Evolutionary conservation across 35 echinoderm and acorn worm genomes (phyloP), one percentile per base, ranked within the genome.

Genomic region (Apostichopus parvimensis): DNA sequence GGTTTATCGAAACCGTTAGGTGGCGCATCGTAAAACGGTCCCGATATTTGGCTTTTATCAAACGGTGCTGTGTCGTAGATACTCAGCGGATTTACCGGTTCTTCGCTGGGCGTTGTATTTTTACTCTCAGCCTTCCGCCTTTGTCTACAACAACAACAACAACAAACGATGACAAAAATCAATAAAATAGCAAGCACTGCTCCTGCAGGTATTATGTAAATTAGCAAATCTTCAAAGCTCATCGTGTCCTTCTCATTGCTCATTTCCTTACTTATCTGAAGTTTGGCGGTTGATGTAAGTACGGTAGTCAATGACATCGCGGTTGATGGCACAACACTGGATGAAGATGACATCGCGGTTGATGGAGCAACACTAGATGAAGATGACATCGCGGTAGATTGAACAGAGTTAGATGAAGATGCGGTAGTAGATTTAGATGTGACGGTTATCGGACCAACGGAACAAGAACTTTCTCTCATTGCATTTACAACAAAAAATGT

Each of bases 151-250:
- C 80, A 83, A 18, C 80, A 83, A 6, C 5, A 57, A 23, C 80
- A 83, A 9, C 14, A 20, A n/a, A 55, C 7, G 18, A 58, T 23
- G 15, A 83, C 17, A 21, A 57, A 18, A 45, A 83, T n/a, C 4
- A 83, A 20, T 82, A 56, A 28, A 56, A 15, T 45, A 57, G 57
- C 9, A 17, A 57, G 2, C 4, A 83, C 80, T 57, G 57, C 80
- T 9, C 80, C 80, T 57, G n/a, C n/a, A n/a, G 57, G 14, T 73
- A 73, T 73, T 73, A 73, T 73, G 70, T 73, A 73, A 15, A 73
- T 73, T 6, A 73, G n/a, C 5, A 21, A 15, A 17, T 73, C 70
- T 73, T 73, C 70, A 18, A 73, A 73, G 9, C 14, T 17, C 13
- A 21, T 73, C 18, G 58, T 61, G 0, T 61, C 12, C 7, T 61